Percentiles rank a stretch among this genome's conserved stretches.
phyloP scores from a whole-genome alignment of 2,113 vertebrate species.

The Typhlomys cinereus region DNA sequence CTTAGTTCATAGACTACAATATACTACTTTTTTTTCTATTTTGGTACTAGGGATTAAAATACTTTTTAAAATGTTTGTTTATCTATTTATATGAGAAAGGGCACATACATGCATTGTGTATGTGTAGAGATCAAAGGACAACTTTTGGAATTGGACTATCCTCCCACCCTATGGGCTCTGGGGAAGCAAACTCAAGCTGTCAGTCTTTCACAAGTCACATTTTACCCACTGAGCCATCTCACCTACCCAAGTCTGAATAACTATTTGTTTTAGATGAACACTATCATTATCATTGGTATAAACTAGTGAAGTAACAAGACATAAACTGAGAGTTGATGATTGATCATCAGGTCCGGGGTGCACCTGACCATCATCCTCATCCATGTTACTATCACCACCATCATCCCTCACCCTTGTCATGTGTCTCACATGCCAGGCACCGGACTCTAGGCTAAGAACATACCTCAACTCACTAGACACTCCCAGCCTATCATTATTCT shows the following conservation, averaged over 20 bases:
- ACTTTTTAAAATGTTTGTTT: too few species aligned
- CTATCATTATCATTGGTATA: neutral
- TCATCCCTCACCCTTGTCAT: neutral
- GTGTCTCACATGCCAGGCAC: neutral
- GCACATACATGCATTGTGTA: too few species aligned
- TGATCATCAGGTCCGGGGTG: neutral
- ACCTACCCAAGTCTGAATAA: too few species aligned
- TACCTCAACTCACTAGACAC: neutral
- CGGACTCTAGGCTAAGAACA: neutral
- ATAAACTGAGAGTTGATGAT: neutral
- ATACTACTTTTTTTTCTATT: neutral
- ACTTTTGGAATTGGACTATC: too few species aligned
- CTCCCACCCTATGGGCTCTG: too few species aligned
- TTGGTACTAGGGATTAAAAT: neutral
- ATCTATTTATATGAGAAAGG: too few species aligned
- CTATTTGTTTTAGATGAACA: neutral
- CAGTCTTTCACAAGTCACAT: too few species aligned
- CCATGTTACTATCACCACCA: neutral
- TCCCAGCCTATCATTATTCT: neutral
- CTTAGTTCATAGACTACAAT: neutral
- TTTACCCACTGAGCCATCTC: too few species aligned
- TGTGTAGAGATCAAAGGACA: too few species aligned
- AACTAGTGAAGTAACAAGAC: neutral
- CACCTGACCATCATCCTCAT: too few species aligned
- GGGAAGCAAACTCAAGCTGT: too few species aligned